Conservation (phyloP, 2,113 vertebrate species). For the Tyto alba region DNA sequence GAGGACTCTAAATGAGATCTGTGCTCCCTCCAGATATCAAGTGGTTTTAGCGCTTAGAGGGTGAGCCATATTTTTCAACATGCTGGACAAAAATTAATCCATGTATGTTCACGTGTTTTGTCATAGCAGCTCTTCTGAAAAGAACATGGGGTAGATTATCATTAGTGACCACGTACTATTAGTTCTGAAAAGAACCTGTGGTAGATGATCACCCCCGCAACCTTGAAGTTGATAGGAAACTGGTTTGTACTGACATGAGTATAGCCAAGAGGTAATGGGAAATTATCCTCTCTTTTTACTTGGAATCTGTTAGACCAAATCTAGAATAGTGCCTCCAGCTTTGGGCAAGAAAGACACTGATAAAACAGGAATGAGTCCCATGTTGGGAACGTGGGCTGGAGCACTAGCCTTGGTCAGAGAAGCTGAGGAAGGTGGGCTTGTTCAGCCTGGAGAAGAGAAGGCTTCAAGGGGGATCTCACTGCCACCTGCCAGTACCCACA, state of each 20-base stretch:
- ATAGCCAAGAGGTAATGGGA: background rate
- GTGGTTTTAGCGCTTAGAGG: background rate
- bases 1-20: background rate
- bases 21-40: background rate
- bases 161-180: background rate
- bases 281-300: background rate
- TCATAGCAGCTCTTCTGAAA: background rate
- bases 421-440: background rate
- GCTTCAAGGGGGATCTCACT: background rate
- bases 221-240: background rate
- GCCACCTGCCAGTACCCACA: background rate
- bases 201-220: background rate
- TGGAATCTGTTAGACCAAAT: background rate
- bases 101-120: background rate
- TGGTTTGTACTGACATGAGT: background rate
- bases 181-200: background rate
- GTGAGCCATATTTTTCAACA: background rate
- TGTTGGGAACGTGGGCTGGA: background rate
- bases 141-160: no score
- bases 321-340: background rate
- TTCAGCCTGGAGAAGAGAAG: background rate
- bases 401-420: background rate
- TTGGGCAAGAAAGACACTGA: background rate
- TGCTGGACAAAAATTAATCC: background rate
- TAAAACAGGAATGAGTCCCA: background rate